Conservation (phyloP, 2,888 invertebrate species). For the Dysmachus trigonus region DNA sequence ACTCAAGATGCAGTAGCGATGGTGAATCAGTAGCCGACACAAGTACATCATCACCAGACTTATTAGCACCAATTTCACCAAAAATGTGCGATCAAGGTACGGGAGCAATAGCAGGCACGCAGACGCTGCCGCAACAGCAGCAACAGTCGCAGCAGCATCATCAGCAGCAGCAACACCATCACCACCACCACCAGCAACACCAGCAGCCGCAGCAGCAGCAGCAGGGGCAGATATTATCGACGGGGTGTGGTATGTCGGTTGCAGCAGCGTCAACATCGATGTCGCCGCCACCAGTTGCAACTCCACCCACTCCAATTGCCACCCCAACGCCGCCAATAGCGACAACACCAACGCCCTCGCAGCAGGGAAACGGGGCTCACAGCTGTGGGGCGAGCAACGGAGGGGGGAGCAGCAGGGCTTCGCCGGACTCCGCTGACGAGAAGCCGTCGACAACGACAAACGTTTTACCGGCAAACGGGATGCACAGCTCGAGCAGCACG, state of each 20-base stretch:
- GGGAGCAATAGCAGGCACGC: conserved; percentile 42
- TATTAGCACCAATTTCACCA: conserved; percentile 84
- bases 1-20: conserved; percentile 96
- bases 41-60: conserved; percentile 91
- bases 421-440: conserved; percentile 63
- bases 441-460: conserved; percentile 59
- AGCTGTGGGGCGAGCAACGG: conserved; percentile 57
- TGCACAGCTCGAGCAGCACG: conserved; percentile 46
- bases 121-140: conserved; percentile 54
- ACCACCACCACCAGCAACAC: conserved; percentile 54
- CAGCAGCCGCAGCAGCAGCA: conserved; percentile 53
- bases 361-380: conserved; percentile 56
- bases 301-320: conserved; percentile 50
- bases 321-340: conserved; percentile 53
- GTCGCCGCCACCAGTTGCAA: conserved; percentile 55
- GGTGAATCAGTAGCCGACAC: conserved; percentile 95
- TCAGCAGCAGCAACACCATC: conserved; percentile 54
- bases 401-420: conserved; percentile 60
- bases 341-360: conserved; percentile 57
- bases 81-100: conserved; percentile 70
- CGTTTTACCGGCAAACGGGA: conserved; percentile 43
- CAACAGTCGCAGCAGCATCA: conserved; percentile 51
- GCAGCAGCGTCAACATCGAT: conserved; percentile 58
- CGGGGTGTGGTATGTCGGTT: conserved; percentile 56
- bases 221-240: conserved; percentile 49